Evolutionary conservation across 2,797 vertebrate genomes (phyloP).

Genomic region (Pelochelys cantorii): DNA sequence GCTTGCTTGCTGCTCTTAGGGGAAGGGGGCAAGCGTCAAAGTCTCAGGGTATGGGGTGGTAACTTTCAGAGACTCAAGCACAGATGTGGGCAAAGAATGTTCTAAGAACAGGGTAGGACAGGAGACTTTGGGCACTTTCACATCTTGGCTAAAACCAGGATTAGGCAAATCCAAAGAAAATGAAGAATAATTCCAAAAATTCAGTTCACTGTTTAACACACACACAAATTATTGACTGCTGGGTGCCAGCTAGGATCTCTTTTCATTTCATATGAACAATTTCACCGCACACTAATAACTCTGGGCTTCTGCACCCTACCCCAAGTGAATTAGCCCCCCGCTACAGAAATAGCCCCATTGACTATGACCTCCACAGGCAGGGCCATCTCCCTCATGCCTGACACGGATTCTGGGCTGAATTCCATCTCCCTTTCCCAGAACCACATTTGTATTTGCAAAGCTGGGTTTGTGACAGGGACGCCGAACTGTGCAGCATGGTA

Average conservation of each 20-base stretch:
- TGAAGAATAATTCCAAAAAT: background rate
- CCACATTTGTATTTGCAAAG: fast-evolving
- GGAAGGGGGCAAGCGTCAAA: background rate
- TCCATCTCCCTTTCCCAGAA: background rate
- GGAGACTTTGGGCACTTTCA: background rate
- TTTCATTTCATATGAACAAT: background rate
- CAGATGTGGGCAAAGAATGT: background rate
- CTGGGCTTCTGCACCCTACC: background rate
- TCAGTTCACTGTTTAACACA: background rate
- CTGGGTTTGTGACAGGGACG: too few species aligned
- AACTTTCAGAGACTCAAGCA: fast-evolving
- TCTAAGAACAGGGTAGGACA: fast-evolving
- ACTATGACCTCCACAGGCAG: background rate
- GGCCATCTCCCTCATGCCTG: background rate
- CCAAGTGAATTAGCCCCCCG: background rate
- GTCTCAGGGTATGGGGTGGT: background rate
- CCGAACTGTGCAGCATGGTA: background rate
- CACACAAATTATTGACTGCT: background rate
- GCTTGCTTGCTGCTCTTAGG: too few species aligned
- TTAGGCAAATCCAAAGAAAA: background rate
- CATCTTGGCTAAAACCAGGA: background rate
- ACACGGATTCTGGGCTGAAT: fast-evolving
- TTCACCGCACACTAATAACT: background rate
- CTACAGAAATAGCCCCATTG: background rate
- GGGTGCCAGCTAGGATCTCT: background rate